These are phyloP conservation scores for Atlantisia rogersi DNA, from an alignment of 2,113 vertebrate genomes.

Conservation along the genomic window DNA sequence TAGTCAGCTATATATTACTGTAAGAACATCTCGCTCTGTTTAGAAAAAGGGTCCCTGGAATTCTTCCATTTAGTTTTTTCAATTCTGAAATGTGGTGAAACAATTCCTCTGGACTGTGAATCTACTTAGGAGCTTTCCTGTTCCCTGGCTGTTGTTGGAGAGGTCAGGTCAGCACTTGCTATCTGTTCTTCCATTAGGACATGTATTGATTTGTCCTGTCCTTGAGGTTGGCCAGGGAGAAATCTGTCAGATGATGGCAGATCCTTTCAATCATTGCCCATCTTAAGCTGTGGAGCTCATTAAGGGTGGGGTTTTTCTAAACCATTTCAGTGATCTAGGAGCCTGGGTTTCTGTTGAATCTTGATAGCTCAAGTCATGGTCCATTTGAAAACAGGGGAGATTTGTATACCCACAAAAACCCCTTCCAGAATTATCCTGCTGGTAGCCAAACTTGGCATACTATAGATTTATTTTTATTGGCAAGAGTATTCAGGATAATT, in stretches of 20 bases:
- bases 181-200: not conserved
- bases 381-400: not conserved
- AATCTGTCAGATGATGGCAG: not conserved
- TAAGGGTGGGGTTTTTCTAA: not conserved
- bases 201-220: not conserved
- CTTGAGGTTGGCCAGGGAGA: not conserved
- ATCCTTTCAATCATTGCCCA: fast-evolving
- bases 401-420: not conserved
- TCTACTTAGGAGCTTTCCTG: not conserved
- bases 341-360: not conserved
- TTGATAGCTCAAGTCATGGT: not conserved
- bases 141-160: not conserved
- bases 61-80: not conserved
- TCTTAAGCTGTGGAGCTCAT: not conserved
- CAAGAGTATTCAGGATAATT: not conserved
- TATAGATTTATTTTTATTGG: not conserved
- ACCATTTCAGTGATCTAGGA: not conserved
- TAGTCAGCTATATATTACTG: not conserved
- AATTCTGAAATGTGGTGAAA: not conserved
- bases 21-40: not conserved
- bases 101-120: not conserved
- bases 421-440: not conserved
- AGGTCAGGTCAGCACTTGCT: fast-evolving
- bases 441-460: not conserved
- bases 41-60: not conserved